Percentiles rank a stretch among this genome's conserved stretches.
phyloP scores from a whole-genome alignment of 2,113 vertebrate genomes.

The Centropristis striata region DNA sequence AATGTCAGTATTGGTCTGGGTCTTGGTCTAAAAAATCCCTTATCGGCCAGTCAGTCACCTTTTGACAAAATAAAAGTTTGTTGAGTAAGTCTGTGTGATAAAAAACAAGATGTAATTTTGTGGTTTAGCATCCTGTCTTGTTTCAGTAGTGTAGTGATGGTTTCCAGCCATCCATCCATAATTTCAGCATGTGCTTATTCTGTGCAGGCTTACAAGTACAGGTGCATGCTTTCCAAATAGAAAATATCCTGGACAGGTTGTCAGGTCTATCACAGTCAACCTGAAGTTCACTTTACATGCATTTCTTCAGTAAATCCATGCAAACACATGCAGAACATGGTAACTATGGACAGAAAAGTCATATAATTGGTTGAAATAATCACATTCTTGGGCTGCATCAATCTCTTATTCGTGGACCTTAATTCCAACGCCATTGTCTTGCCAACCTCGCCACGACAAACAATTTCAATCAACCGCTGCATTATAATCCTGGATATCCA shows the following conservation, averaged over 20 bases:
- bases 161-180: not conserved
- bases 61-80: too few relatives aligned
- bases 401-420: not conserved
- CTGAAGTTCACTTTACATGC: not conserved
- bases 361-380: not conserved
- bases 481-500: constrained; percentile 30
- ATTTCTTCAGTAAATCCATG: not conserved
- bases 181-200: not conserved
- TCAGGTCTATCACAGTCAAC: not conserved
- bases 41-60: too few relatives aligned
- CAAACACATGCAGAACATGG: not conserved
- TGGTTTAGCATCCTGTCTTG: too few relatives aligned
- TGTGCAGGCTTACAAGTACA: not conserved
- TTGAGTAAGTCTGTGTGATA: too few relatives aligned
- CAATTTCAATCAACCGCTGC: constrained; percentile 30
- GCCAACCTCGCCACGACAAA: constrained; percentile 8
- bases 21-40: too few relatives aligned
- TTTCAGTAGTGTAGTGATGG: not conserved
- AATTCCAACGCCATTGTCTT: not conserved
- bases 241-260: not conserved
- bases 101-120: too few relatives aligned
- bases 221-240: not conserved
- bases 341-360: not conserved
- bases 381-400: not conserved
- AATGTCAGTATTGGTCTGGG: too few relatives aligned